Evolutionary conservation across 35 echinoderm and acorn worm genomes (phyloP), one percentile per base, ranked within the genome.

Genomic region (Chiridota heheva): DNA sequence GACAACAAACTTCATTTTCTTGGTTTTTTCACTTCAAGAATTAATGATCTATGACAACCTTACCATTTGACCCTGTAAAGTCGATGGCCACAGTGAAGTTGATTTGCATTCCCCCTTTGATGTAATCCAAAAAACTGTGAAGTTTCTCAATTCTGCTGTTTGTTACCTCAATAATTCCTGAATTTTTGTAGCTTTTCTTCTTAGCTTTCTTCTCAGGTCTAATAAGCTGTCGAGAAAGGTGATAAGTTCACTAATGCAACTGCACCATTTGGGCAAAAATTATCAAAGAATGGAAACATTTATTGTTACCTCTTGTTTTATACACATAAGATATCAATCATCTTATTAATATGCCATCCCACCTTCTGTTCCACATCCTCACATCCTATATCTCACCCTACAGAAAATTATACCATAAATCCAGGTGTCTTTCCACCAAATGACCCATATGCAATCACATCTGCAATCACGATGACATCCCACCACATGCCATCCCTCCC

Each of bases 31-130:
- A 4, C 20, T 20, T 4, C 6, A 10, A 29, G 30, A 59, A 59
- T 1, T 59, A 4, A 28, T 15, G 20, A n/a, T 46, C 6, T 7
- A 18, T 17, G 8, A 48, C 46, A 27, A 5, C 24, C 79, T 70
- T 87, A 97, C 93, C 93, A 97, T 97, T 97, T 13, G 93, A 97
- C 5, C 88, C 93, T 49, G 93, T 91, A 74, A 97, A 97, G 72
- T 97, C 93, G 36, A 97, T 80, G 13, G 92, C 92, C 26, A 96
- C 92, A 17, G 92, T 96, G 69, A 96, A 96, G 39, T 96, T 96
- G 51, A 96, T 82, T 67, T 96, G 92, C 28, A 82, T 97, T 53
- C 88, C 93, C 36, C 83, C 88, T 59, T 81, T 85, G 78, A 91
- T 97, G 59, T 72, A 91, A 62, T 97, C 93, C 36, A 97, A 61